Percentiles rank a stretch among this genome's conserved stretches.
Conservation (phyloP, 2,888 invertebrate genomes). For the Smittia aterrima region DNA sequence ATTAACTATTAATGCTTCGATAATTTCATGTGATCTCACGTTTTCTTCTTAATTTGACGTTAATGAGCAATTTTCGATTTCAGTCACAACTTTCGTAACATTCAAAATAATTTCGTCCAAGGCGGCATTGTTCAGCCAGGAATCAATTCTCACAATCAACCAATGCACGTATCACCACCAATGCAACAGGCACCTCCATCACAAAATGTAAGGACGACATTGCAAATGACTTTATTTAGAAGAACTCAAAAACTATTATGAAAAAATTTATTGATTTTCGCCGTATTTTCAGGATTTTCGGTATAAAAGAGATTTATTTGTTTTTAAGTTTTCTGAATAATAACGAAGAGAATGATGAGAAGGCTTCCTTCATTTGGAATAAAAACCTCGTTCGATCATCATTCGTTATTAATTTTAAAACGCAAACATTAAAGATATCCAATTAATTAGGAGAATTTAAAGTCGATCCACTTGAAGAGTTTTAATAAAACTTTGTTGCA, state of each 20-base stretch:
- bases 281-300: slow-evolving; percentile 12
- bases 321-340: slow-evolving; percentile 30
- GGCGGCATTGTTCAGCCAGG: neutral
- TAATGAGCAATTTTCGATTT: too few species aligned
- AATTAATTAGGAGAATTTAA: slow-evolving; percentile 27
- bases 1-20: too few species aligned
- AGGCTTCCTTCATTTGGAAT: neutral
- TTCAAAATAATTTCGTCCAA: slow-evolving; percentile 9
- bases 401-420: slow-evolving; percentile 37
- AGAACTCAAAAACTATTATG: too few species aligned
- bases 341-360: slow-evolving; percentile 1
- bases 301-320: slow-evolving; percentile 7
- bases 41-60: too few species aligned
- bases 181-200: neutral
- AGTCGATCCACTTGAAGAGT: neutral
- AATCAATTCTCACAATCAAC: slow-evolving; percentile 2
- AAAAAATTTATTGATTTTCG: slow-evolving; percentile 32
- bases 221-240: too few species aligned
- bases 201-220: neutral
- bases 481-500: slow-evolving; percentile 1
- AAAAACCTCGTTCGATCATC: neutral
- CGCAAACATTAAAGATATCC: slow-evolving; percentile 24
- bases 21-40: too few species aligned
- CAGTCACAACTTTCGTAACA: neutral
- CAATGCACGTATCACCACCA: neutral